Evolutionary conservation across 2,797 vertebrate species (phyloP), one percentile per base, ranked within the genome.

Genomic region (Gouania willdenowi): DNA sequence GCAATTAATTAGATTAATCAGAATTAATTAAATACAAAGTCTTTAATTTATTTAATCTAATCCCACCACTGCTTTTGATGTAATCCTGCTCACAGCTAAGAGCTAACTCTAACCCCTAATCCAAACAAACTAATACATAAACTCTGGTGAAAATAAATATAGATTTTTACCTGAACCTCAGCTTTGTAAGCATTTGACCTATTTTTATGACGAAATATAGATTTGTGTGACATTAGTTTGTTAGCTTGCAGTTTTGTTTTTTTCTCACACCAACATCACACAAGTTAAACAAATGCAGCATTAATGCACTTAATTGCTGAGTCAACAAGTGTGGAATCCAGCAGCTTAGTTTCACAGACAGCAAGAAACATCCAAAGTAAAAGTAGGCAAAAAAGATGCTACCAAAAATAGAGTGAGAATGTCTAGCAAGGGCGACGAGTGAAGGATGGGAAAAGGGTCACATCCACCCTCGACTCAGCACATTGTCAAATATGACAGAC

Each of bases 241-340:
- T 42, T 52, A 26, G 48, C 45, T 40, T 58, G 60, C 51, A 54
- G 38, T 48, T 61, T 72, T 79, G 48, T 72, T 78, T 69, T 61
- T 71, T 51, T 58, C 40, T 18, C 12, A 36, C 52, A 32, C 61
- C n/a, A 79, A 82, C 36, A 57, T 32, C 49, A 72, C 79, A 67
- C 62, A 54, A 66, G 41, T 42, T 26, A 49, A 53, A 42, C 25
- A 51, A 61, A 71, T 60, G 43, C 45, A 45, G 66, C 81, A 81
- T 67, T 55, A 80, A 77, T 78, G 63, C 60, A 66, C 68, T 75
- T 63, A 75, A 79, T 67, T 76, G 81, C 83, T 82, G 81, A 83
- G 76, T 89, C 79, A 75, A 84, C 77, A 77, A 47, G 28, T 58
- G 39, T 53, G 61, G 56, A 74, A 69, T 66, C 43, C 34, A 21